Base-by-base conservation (phyloP, 2,888 invertebrate genomes). In the Luperina nickerlii region DNA sequence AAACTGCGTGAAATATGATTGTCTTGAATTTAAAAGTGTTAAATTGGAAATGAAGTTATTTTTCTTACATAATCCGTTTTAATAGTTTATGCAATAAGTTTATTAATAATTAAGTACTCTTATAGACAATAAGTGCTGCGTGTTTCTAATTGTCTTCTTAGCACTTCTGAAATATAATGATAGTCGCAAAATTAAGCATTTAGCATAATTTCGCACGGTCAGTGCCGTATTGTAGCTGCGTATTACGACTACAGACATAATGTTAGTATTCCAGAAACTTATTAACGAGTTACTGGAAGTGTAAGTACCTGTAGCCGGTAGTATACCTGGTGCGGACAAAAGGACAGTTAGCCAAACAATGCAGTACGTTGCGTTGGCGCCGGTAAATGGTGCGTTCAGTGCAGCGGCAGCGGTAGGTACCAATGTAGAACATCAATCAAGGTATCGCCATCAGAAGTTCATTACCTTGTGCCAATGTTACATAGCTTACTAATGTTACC, bases 251-350 rank as follows among this genome's bases (percentile, higher is more conserved):
- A 71, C 51, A 18, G 42, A 51, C 75, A 54, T 76, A 69, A 74
- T 76, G 76, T n/a, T 63, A 54, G 24, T 72, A 42, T 80, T 87
- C 87, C 85, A 84, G 71, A 74, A 87, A 87, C 67, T 42, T 48
- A 65, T 80, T 86, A 63, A 77, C 57, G 74, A 77, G 54, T 83
- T 67, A 32, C 68, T 83, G 48, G 83, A 83, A 86, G 45, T 68
- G 57, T 51, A 7, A 67, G 78, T 71, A 76, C 71, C 73, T 68
- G 67, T 54, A 67, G 65, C n/a, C 27, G 45, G 38, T 27, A 66
- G 76, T 77, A 81, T 84, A 87, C 84, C 83, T 81, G 82, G 8
- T 48, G n/a, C 76, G 57, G 54, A 85, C 87, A 80, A 81, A 71
- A 71, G 74, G 77, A 79, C 84, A 76, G 69, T 71, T 76, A 79